Evolutionary conservation across 37 sponge, comb jelly and placozoan genomes (phyloP), one percentile per base, ranked within the genome.

Genomic region (Petrosia ficiformis): DNA sequence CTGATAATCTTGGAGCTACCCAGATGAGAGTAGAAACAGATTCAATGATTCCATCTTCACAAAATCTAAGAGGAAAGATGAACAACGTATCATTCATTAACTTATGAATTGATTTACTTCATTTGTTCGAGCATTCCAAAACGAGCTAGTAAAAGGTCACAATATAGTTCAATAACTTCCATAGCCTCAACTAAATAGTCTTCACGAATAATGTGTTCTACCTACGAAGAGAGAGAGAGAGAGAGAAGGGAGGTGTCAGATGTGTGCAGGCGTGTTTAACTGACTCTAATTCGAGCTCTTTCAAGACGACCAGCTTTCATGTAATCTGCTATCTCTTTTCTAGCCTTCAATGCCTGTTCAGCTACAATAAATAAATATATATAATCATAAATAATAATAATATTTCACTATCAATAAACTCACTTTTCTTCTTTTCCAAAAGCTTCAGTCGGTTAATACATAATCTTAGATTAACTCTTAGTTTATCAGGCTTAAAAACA

Each of bases 371-470:
- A 44, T 29, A 73, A 35, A 68, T 26, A 33, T 10, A 25, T 34
- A 4, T 43, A 43, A 36, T 34, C 34, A 11, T 22, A n/a, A 48
- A 48, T 16, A 48, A 48, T 19, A 48, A 16, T 48, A 16, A 48
- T 16, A 48, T 16, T 19, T 48, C 65, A 64, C 28, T n/a, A n/a
- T 30, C 65, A 64, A 22, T 64, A 28, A 10, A 80, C 94, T 82
- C 75, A 97, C 98, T 93, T 78, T 96, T 99, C 83, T 99, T 99
- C 90, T 99, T 99, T 81, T 99, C 94, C 54, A 99, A 76, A 29
- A 94, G 88, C 87, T 99, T 99, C 75, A 99, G 78, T 35, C 99
- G 81, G 77, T 96, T 96, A 54, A 99, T 96, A 39, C 80, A 61
- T 40, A 99, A 72, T 68, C 86, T 78, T 11, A 96, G 79, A 70